phyloP scores from a whole-genome alignment of 2,113 vertebrate genomes.

The Hippolais icterina region DNA sequence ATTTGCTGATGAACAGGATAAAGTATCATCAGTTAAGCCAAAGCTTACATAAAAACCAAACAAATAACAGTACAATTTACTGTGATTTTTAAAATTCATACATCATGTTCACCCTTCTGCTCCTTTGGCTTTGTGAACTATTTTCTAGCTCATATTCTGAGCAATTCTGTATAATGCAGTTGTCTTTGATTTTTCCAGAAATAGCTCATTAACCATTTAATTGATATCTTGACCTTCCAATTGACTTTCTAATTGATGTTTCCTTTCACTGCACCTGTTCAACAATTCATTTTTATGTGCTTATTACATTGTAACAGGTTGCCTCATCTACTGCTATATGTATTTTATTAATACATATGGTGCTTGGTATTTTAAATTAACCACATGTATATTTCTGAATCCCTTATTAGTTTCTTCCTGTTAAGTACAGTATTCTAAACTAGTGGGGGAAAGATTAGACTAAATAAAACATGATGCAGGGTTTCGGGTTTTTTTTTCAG shows the following conservation, averaged over 20 bases:
- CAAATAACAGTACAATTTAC: background rate
- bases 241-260: slow-evolving; percentile 33
- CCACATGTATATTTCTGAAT: background rate
- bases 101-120: background rate
- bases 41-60: background rate
- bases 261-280: slow-evolving; percentile 1
- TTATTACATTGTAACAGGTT: background rate
- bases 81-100: background rate
- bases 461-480: background rate
- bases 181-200: slow-evolving; percentile 26
- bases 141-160: background rate
- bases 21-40: background rate
- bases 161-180: background rate
- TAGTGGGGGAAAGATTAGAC: background rate
- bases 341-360: background rate
- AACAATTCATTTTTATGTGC: slow-evolving; percentile 5
- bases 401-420: background rate
- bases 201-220: slow-evolving; percentile 48
- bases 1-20: background rate
- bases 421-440: background rate
- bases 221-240: slow-evolving; percentile 32
- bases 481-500: background rate
- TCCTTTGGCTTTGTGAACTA: background rate
- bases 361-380: slow-evolving; percentile 23
- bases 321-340: background rate